phyloP scores from a whole-genome alignment of 2,888 invertebrate species.

The Mesochorus sp. region DNA sequence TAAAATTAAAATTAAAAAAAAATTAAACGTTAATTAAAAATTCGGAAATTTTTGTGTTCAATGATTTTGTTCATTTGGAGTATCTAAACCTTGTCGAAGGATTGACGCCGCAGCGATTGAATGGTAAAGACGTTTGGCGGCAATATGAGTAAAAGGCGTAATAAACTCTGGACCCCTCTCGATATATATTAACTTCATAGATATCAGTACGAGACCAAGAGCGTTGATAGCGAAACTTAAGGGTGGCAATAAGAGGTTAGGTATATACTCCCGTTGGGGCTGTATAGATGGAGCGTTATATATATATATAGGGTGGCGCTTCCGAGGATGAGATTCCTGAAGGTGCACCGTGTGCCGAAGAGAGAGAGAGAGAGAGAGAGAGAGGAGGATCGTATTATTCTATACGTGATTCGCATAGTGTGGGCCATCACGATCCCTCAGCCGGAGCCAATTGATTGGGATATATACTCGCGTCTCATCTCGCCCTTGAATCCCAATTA shows the following conservation, averaged over 20 bases:
- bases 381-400: constrained; percentile 57
- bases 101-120: no score
- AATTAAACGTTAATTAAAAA: no score
- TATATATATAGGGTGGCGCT: constrained; percentile 12
- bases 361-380: no score
- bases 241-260: constrained; percentile 48
- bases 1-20: no score
- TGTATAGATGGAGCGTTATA: constrained; percentile 26
- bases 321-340: constrained; percentile 42
- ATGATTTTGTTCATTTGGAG: no score
- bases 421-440: constrained; percentile 57
- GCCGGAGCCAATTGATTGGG: constrained; percentile 71
- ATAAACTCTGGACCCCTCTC: constrained; percentile 23
- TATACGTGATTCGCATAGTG: constrained; percentile 59
- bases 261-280: constrained; percentile 4
- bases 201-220: constrained; percentile 26
- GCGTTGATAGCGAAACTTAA: constrained; percentile 50
- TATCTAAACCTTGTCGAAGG: no score
- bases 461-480: constrained; percentile 59
- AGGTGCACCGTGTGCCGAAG: constrained; percentile 34
- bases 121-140: no score
- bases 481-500: constrained; percentile 73
- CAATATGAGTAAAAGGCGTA: constrained; percentile 1
- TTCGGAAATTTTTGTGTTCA: no score
- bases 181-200: constrained; percentile 6